A percentile compares a stretch with the other conserved stretches of the same genome.
These are phyloP conservation scores for Theocolax elegans DNA, from an alignment of 1,140 invertebrate species.

Conservation along the genomic window DNA sequence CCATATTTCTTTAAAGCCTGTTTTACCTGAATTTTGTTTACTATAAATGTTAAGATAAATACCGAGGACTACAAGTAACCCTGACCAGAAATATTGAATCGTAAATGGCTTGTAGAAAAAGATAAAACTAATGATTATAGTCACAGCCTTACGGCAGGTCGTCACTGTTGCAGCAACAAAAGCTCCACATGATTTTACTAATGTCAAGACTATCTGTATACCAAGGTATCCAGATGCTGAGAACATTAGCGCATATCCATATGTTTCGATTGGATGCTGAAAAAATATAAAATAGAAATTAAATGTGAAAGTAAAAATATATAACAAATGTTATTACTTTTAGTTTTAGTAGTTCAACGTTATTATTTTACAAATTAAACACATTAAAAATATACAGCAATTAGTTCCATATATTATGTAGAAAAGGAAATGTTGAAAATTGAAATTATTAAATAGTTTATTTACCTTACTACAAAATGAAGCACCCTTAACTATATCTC, in stretches of 20 bases:
- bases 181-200: conserved; percentile 89
- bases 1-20: conserved; percentile 41
- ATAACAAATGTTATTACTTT: background rate
- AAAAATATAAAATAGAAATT: conserved; percentile 54
- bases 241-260: conserved; percentile 88
- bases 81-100: conserved; percentile 91
- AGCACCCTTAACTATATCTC: conserved; percentile 81
- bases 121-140: conserved; percentile 92
- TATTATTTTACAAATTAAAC: too few relatives aligned
- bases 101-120: conserved; percentile 96
- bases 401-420: too few relatives aligned
- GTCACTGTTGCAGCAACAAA: conserved; percentile 92
- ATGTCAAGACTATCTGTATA: conserved; percentile 88
- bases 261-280: conserved; percentile 80
- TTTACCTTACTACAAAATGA: conserved; percentile 82
- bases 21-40: conserved; percentile 69
- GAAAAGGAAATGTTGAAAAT: background rate
- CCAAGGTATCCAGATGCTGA: conserved; percentile 91
- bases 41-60: conserved; percentile 92
- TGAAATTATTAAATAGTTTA: conserved; percentile 20
- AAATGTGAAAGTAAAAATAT: background rate
- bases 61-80: conserved; percentile 84
- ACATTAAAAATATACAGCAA: too few relatives aligned
- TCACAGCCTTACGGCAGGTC: conserved; percentile 88
- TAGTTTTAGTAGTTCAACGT: background rate